Evolutionary conservation across 30 jellyfish, hydroid and myxozoan species (phyloP).

Genomic region (Cassiopea xamachana): DNA sequence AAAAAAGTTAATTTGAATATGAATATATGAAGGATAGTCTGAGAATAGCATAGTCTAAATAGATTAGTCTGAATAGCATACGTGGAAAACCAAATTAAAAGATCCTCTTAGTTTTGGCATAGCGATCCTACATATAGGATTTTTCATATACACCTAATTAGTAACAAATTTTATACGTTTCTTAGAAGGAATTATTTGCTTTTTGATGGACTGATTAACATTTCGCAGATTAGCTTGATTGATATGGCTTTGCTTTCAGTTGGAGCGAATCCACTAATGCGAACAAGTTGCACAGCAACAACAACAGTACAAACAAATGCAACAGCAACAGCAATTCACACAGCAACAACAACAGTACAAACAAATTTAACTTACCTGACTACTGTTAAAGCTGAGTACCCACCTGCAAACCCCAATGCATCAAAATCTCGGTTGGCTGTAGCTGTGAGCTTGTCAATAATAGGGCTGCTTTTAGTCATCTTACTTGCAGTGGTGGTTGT

Average conservation of each 20-base stretch:
- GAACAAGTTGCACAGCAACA: conserved; percentile 18
- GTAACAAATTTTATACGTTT: too few relatives aligned
- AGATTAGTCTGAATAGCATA: too few relatives aligned
- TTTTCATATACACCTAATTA: too few relatives aligned
- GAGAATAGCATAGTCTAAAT: too few relatives aligned
- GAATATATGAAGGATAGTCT: too few relatives aligned
- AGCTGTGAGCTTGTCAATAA: conserved; percentile 19
- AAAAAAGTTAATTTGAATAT: too few relatives aligned
- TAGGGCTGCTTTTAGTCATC: conserved; percentile 1
- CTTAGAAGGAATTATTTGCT: too few relatives aligned
- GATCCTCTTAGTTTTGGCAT: too few relatives aligned
- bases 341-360: background rate
- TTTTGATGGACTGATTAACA: background rate
- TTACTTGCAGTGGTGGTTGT: background rate
- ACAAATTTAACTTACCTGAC: background rate
- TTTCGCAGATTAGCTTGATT: background rate
- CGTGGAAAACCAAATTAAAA: too few relatives aligned
- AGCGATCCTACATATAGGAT: too few relatives aligned
- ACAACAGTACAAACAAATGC: background rate
- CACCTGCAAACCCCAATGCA: background rate
- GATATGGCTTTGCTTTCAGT: background rate
- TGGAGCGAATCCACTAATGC: background rate
- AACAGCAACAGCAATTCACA: background rate
- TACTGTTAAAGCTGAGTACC: background rate
- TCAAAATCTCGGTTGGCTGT: background rate